A percentile compares a stretch with the other conserved stretches of the same genome.
These are phyloP conservation scores for Drosophila villosipedis DNA, from an alignment of 2,888 invertebrate genomes.

Conservation along the genomic window DNA sequence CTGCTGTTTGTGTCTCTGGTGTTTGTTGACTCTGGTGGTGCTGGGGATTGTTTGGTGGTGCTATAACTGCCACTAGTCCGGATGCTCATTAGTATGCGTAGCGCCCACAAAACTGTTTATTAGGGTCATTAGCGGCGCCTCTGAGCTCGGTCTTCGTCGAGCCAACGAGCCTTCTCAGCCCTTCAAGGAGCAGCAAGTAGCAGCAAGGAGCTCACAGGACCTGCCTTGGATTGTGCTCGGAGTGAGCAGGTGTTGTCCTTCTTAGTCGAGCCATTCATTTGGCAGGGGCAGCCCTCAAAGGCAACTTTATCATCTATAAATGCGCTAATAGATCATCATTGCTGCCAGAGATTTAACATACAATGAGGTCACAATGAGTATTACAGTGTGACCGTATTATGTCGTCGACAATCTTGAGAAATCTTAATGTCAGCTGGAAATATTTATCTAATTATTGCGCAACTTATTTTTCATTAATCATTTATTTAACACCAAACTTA, in stretches of 20 bases:
- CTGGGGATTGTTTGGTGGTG: conserved; percentile 4
- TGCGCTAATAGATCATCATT: conserved; percentile 42
- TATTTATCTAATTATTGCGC: not conserved
- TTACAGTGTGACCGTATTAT: not conserved
- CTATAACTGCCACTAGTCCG: conserved; percentile 36
- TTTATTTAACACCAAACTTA: too few species aligned
- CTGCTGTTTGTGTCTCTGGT: conserved; percentile 24
- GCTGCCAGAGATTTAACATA: conserved; percentile 1
- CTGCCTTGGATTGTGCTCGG: conserved; percentile 11
- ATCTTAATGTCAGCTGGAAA: not conserved
- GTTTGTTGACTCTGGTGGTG: conserved; percentile 9
- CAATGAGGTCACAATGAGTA: not conserved
- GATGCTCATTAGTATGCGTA: conserved; percentile 74
- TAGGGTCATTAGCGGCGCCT: conserved; percentile 78
- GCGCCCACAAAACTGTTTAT: conserved; percentile 78
- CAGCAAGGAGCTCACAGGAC: conserved; percentile 17
- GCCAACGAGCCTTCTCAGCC: conserved; percentile 6
- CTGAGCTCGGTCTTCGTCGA: conserved; percentile 40
- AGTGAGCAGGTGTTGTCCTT: conserved; percentile 4
- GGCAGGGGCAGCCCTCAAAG: not conserved
- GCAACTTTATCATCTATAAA: conserved; percentile 32
- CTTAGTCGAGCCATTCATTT: not conserved
- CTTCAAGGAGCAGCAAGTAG: conserved; percentile 2
- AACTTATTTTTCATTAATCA: not conserved
- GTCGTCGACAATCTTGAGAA: not conserved